Evolutionary conservation across 2,113 vertebrate genomes (phyloP).

Genomic region (Antidorcas marsupialis): DNA sequence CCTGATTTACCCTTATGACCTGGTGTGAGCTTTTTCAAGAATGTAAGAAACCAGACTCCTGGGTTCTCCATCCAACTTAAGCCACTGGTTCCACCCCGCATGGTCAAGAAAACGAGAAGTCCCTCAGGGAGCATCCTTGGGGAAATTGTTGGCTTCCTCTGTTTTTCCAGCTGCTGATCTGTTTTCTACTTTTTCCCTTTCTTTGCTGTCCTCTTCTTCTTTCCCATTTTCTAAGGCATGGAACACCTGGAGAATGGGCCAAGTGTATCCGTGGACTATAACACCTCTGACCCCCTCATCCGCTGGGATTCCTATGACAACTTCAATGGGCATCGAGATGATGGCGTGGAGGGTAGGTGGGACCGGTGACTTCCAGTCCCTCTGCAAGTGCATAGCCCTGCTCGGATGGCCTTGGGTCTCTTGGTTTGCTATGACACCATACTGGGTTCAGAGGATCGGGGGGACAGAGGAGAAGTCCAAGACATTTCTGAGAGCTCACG

Average conservation of each 20-base stretch:
- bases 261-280: conserved; percentile 96
- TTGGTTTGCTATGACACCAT: not conserved
- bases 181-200: not conserved
- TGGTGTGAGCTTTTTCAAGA: not conserved
- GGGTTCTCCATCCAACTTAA: not conserved
- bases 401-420: not conserved
- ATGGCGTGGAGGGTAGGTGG: conserved; percentile 86
- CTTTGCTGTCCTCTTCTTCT: not conserved
- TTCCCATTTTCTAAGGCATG: conserved; percentile 83
- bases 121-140: not conserved
- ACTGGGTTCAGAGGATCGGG: not conserved
- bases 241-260: conserved; percentile 96
- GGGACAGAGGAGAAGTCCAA: not conserved
- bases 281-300: conserved; percentile 94
- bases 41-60: conserved; percentile 34
- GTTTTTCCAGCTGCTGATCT: not conserved
- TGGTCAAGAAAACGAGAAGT: not conserved
- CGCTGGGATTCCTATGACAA: conserved; percentile 98
- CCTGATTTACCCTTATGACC: not conserved
- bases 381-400: not conserved
- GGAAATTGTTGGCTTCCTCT: not conserved
- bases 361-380: not conserved
- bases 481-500: not conserved
- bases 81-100: not conserved
- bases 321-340: conserved; percentile 88